phyloP scores from a whole-genome alignment of 2,888 invertebrate species.

The Drosophila pseudotalamancana region DNA sequence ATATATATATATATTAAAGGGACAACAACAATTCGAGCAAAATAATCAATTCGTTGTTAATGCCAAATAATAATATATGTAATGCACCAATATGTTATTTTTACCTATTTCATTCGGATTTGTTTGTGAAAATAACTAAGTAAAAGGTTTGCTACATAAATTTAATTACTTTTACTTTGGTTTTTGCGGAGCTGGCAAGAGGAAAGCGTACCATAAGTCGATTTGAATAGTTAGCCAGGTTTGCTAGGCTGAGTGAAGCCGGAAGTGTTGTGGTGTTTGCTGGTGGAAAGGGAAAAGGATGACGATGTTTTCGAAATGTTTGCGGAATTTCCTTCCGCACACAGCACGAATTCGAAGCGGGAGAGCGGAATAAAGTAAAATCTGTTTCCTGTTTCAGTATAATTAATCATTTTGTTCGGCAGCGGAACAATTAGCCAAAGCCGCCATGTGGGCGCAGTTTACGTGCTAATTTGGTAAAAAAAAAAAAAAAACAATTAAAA shows the following conservation, averaged over 20 bases:
- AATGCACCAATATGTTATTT: too few species aligned
- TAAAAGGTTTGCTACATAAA: conserved; percentile 1
- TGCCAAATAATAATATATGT: too few species aligned
- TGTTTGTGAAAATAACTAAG: conserved; percentile 4
- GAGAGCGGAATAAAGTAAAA: conserved; percentile 77
- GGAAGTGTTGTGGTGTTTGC: conserved; percentile 46
- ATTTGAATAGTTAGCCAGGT: conserved; percentile 71
- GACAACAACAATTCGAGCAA: too few species aligned
- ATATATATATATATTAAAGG: too few species aligned
- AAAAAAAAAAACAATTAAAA: conserved; percentile 46
- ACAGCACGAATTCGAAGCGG: conserved; percentile 39
- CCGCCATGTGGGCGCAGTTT: conserved; percentile 70
- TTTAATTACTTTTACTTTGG: neutral
- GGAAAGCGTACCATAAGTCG: conserved; percentile 27
- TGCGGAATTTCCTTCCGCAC: conserved; percentile 77
- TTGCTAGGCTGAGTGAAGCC: conserved; percentile 24
- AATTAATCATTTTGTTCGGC: conserved; percentile 79
- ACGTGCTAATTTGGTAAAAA: conserved; percentile 75
- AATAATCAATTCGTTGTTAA: too few species aligned
- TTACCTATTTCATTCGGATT: neutral
- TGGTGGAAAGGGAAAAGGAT: conserved; percentile 5
- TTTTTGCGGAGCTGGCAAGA: neutral
- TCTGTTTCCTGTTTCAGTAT: conserved; percentile 79
- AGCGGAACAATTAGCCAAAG: conserved; percentile 76
- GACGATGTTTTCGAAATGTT: conserved; percentile 72